Evolutionary conservation across 2,797 vertebrate species (phyloP), one percentile per base, ranked within the genome.

Genomic region (Acrossocheilus wenchowensis): DNA sequence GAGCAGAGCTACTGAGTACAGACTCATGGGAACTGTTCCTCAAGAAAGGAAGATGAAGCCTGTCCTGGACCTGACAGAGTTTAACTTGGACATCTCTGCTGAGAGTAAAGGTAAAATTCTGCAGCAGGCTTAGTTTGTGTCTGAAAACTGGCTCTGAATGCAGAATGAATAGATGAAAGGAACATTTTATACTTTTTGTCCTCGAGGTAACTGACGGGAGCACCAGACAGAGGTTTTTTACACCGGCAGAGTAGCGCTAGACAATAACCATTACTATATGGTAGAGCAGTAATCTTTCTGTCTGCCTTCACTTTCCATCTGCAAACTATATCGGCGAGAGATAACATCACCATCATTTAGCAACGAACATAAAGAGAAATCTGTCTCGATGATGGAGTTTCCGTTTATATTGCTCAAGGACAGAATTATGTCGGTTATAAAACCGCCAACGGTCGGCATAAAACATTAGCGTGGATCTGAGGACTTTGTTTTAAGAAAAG

Each of bases 351-450:
- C 87, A 83, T 86, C 88, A 87, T 86, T 89, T 84, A 88, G n/a
- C 57, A 88, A 69, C 64, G 41, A 87, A 75, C 88, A 69, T 86
- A 88, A 92, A 87, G 88, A 86, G 75, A 90, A 89, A 91, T 90
- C 60, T 11, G 48, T 81, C 89, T 89, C 73, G 72, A 77, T 88
- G 87, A 93, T 91, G 74, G 83, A 82, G 91, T 86, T 90, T 87
- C 34, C 81, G 79, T 84, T 90, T 85, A 85, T 84, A 86, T 87
- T 82, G 82, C 78, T 91, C 87, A 90, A 89, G 88, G 88, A 88
- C 80, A 87, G 86, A 91, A 89, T 90, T 90, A 91, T 89, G 90
- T 82, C n/a, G 11, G 81, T 87, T 78, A 87, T 90, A 91, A 90
- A 90, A 86, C 66, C 69, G 78, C 78, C 81, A 83, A 83, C 34